Percentiles rank a stretch among this genome's conserved stretches.
Evolutionary conservation across 2,113 vertebrate species (phyloP).

Genomic region (Microtus montanus): DNA sequence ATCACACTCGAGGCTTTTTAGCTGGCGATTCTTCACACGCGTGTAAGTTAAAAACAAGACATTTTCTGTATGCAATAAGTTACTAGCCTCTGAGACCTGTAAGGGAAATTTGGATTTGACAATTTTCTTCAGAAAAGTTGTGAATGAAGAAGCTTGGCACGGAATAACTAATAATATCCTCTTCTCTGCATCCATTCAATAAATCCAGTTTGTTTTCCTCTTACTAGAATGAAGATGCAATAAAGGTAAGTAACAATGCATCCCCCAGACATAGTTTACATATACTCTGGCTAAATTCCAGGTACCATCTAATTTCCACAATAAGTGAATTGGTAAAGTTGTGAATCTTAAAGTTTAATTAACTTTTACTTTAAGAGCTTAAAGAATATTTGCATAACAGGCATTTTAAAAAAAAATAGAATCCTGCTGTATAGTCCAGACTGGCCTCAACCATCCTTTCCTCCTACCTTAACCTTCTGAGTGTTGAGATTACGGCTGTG

Average conservation of each 20-base stretch:
- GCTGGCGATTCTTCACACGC: conserved; percentile 68
- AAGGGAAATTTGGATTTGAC: conserved; percentile 75
- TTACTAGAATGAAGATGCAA: conserved; percentile 56
- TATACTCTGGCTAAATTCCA: conserved; percentile 30
- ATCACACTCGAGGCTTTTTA: conserved; percentile 71
- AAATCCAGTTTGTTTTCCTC: conserved; percentile 47
- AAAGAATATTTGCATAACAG: background rate
- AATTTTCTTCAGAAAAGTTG: conserved; percentile 67
- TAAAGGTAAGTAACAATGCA: conserved; percentile 63
- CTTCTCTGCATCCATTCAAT: conserved; percentile 51
- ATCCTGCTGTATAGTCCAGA: background rate
- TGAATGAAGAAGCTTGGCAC: conserved; percentile 63
- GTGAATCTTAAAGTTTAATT: background rate
- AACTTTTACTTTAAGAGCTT: conserved; percentile 24
- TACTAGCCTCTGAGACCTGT: conserved; percentile 71
- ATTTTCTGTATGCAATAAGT: conserved; percentile 73
- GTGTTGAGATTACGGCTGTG: no score
- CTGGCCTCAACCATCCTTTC: background rate
- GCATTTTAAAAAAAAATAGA: background rate
- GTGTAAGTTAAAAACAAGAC: conserved; percentile 74
- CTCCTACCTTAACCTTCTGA: background rate
- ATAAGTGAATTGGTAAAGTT: conserved; percentile 40
- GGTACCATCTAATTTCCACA: conserved; percentile 39
- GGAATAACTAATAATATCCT: conserved; percentile 70
- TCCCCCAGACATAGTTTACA: conserved; percentile 27